phyloP scores from a whole-genome alignment of 2,797 vertebrate species.

The Tympanoctomys barrerae region DNA sequence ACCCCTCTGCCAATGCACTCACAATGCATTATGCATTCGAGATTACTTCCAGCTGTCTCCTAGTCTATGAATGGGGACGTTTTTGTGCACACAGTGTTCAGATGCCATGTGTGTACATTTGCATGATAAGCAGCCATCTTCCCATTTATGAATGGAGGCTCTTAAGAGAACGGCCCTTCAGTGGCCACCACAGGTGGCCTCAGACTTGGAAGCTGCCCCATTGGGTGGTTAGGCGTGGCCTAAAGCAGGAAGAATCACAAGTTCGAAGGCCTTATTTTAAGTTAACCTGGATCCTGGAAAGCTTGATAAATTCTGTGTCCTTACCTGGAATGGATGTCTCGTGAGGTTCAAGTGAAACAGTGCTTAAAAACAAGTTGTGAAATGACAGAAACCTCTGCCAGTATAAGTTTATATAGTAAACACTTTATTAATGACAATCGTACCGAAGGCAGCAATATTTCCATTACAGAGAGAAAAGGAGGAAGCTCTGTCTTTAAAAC shows the following conservation, averaged over 20 bases:
- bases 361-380: not conserved
- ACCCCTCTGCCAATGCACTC: conserved; percentile 83
- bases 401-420: not conserved
- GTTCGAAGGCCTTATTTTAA: not conserved
- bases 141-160: conserved; percentile 77
- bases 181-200: not conserved
- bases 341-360: not conserved
- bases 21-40: conserved; percentile 85
- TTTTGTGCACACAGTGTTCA: conserved; percentile 65
- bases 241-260: not conserved
- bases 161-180: not conserved
- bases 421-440: rapidly evolving
- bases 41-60: conserved; percentile 84
- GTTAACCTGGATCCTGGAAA: not conserved
- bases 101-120: conserved; percentile 42
- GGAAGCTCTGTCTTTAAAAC: not conserved
- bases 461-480: not conserved
- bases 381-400: not conserved
- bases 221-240: too few species aligned
- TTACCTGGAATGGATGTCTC: not conserved
- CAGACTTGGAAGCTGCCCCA: not conserved
- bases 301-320: too few species aligned
- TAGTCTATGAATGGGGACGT: conserved; percentile 77
- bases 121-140: conserved; percentile 72
- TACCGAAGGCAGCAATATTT: too few species aligned